Evolutionary conservation across 2,113 vertebrate species (phyloP).

Genomic region (Parus major): DNA sequence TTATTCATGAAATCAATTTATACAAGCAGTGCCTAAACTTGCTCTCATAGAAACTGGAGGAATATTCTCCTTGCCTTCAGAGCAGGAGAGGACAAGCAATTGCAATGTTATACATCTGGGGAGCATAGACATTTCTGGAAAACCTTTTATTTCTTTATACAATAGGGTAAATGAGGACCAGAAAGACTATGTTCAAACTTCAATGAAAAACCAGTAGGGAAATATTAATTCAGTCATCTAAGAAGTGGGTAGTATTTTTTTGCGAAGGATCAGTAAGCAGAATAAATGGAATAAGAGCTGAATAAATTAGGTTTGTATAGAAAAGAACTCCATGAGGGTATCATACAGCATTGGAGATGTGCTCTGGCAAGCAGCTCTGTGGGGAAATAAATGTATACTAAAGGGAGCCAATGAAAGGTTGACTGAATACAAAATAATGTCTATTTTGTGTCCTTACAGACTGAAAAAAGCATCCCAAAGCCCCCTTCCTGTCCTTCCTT

Average conservation of each 20-base stretch:
- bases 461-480: background rate
- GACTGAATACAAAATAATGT: background rate
- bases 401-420: background rate
- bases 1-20: background rate
- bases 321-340: background rate
- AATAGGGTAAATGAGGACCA: background rate
- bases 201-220: background rate
- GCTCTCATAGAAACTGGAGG: background rate
- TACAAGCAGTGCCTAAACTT: background rate
- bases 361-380: background rate
- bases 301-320: background rate
- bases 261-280: background rate
- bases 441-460: background rate
- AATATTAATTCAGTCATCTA: background rate
- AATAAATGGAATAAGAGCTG: background rate
- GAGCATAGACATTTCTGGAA: background rate
- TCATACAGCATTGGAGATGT: background rate
- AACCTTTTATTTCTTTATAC: background rate
- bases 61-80: background rate
- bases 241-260: background rate
- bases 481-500: background rate
- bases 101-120: background rate
- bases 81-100: background rate
- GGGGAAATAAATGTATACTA: background rate
- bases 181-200: background rate